A percentile compares a stretch with the other conserved stretches of the same genome.
Conservation (phyloP, 2,797 vertebrate species). For the Propithecus deckenii region DNA sequence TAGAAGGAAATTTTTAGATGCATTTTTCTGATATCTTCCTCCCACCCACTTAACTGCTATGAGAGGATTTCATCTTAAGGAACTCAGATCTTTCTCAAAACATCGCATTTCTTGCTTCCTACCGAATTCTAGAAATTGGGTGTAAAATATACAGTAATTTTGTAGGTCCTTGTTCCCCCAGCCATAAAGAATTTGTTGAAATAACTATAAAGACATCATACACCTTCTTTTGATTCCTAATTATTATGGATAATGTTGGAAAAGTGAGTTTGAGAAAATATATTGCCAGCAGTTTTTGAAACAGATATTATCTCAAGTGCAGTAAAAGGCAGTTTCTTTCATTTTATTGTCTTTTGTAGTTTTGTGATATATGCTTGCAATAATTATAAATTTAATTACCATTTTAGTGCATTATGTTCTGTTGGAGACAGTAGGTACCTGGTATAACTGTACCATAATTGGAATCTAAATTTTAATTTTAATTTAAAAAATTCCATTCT, state of each 20-base stretch:
- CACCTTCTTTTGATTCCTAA: background rate
- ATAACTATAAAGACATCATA: background rate
- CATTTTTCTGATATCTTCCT: background rate
- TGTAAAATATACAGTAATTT: constrained; percentile 1
- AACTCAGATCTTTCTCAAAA: background rate
- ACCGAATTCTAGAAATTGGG: constrained; percentile 5
- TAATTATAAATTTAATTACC: constrained; percentile 36
- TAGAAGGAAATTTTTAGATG: constrained; percentile 1
- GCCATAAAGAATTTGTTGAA: background rate
- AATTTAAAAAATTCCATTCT: background rate
- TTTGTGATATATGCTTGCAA: constrained; percentile 45
- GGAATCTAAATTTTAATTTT: constrained; percentile 33
- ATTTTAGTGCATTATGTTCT: constrained; percentile 32
- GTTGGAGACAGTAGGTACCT: background rate
- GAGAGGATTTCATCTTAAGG: background rate
- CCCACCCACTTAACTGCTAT: background rate
- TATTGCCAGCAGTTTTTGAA: constrained; percentile 25
- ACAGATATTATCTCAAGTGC: background rate
- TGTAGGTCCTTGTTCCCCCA: background rate
- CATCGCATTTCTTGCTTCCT: constrained; percentile 15
- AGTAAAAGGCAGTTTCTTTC: constrained; percentile 35
- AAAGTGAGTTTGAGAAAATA: constrained; percentile 43
- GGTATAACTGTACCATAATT: background rate
- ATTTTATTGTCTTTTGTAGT: constrained; percentile 27
- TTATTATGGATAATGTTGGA: constrained; percentile 32